Evolutionary conservation across 2,888 invertebrate species (phyloP).

Genomic region (Cartodere bifasciata): DNA sequence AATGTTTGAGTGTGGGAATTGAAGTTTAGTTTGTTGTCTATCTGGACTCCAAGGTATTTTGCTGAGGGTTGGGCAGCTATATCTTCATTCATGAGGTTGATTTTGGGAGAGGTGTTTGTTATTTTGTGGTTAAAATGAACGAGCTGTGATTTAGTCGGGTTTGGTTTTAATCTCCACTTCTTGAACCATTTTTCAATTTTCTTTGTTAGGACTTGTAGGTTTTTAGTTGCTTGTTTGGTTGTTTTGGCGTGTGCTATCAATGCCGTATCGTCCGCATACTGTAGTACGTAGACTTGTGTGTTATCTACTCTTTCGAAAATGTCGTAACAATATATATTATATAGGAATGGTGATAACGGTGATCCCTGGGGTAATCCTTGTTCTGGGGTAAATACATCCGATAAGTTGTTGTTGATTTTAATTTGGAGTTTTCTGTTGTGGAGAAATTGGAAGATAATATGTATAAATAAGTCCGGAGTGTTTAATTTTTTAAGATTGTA

Average conservation of each 20-base stretch:
- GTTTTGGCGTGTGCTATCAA: slow-evolving; percentile 3
- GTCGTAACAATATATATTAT: slow-evolving; percentile 3
- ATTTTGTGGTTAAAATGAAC: slow-evolving; percentile 3
- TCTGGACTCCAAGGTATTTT: slow-evolving; percentile 1
- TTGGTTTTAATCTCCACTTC: background rate
- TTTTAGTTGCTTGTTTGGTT: background rate
- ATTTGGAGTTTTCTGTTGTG: slow-evolving; percentile 3
- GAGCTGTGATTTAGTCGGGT: background rate
- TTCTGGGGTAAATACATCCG: slow-evolving; percentile 1
- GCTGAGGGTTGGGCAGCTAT: slow-evolving; percentile 2
- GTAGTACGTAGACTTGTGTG: background rate
- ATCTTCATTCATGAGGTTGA: background rate
- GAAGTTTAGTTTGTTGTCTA: slow-evolving; percentile 3
- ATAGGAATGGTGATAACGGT: slow-evolving; percentile 3
- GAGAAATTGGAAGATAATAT: slow-evolving; percentile 3
- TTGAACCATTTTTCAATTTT: background rate
- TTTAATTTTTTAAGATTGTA: slow-evolving; percentile 6
- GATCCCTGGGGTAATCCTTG: slow-evolving; percentile 1
- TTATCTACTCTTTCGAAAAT: background rate
- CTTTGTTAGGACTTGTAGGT: background rate
- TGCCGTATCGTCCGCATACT: slow-evolving; percentile 5
- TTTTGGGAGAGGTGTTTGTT: background rate
- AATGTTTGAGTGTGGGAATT: slow-evolving; percentile 2
- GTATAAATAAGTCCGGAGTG: background rate
- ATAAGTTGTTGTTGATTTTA: slow-evolving; percentile 1